Evolutionary conservation across 2,888 invertebrate genomes (phyloP).

Genomic region (Ochlodes sylvanus): DNA sequence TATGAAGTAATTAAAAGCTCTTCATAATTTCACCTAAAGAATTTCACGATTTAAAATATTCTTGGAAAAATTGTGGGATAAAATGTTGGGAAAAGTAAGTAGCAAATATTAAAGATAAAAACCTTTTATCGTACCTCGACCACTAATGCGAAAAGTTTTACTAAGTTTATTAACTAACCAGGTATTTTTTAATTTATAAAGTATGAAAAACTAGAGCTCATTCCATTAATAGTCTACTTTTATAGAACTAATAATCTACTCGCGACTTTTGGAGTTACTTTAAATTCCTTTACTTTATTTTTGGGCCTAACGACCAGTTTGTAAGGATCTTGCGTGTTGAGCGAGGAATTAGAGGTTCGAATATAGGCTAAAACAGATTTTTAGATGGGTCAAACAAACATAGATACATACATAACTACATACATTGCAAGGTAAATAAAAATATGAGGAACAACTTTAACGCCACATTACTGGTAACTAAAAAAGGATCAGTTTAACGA

Average conservation of each 20-base stretch:
- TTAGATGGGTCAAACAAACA: too few species aligned
- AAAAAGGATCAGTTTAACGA: too few species aligned
- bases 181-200: constrained; percentile 1
- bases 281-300: background rate
- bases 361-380: too few species aligned
- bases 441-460: too few species aligned
- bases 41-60: background rate
- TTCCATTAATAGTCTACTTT: background rate
- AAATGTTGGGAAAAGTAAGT: constrained; percentile 9
- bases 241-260: background rate
- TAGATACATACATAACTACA: too few species aligned
- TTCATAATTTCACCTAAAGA: background rate
- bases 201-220: background rate
- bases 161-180: background rate
- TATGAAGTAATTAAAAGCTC: too few species aligned
- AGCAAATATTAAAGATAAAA: constrained; percentile 7
- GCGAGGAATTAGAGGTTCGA: too few species aligned
- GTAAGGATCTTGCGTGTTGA: too few species aligned
- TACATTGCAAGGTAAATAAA: too few species aligned
- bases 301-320: too few species aligned
- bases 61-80: background rate
- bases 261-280: background rate
- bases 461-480: too few species aligned
- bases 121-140: background rate
- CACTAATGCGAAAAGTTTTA: constrained; percentile 8